These are phyloP conservation scores for Heliornis fulica DNA, from an alignment of 2,113 vertebrate genomes.

Conservation along the genomic window DNA sequence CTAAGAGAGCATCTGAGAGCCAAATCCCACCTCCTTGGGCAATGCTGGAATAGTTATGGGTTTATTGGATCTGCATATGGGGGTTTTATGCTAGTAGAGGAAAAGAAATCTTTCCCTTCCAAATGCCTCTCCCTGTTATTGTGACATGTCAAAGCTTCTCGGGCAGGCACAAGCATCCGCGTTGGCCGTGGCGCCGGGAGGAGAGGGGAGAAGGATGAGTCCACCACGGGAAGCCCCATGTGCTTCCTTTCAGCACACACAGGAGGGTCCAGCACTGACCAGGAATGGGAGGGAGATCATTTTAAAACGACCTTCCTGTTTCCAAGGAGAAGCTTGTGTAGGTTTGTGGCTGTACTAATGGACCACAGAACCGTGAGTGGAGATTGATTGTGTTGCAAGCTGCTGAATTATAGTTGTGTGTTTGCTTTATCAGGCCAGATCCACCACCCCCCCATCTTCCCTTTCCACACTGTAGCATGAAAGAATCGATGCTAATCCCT, in stretches of 20 bases:
- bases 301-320: not conserved
- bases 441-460: not conserved
- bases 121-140: not conserved
- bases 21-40: not conserved
- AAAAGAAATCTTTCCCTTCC: not conserved
- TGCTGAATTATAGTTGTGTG: conserved; percentile 33
- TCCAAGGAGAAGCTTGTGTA: not conserved
- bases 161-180: not conserved
- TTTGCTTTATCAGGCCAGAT: not conserved
- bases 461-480: not conserved
- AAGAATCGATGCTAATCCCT: conserved; percentile 59
- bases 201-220: not conserved
- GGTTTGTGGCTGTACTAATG: conserved; percentile 37
- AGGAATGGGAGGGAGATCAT: not conserved
- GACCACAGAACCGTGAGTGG: not conserved
- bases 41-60: not conserved
- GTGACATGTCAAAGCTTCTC: not conserved
- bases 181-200: not conserved
- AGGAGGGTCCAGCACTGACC: not conserved
- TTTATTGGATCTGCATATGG: not conserved
- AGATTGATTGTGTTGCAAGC: conserved; percentile 38
- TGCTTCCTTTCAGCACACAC: not conserved
- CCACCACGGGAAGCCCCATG: rapidly evolving
- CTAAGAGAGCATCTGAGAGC: not conserved
- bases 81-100: not conserved